Conservation (phyloP, 2,113 vertebrate species). For the Petaurus breviceps region DNA sequence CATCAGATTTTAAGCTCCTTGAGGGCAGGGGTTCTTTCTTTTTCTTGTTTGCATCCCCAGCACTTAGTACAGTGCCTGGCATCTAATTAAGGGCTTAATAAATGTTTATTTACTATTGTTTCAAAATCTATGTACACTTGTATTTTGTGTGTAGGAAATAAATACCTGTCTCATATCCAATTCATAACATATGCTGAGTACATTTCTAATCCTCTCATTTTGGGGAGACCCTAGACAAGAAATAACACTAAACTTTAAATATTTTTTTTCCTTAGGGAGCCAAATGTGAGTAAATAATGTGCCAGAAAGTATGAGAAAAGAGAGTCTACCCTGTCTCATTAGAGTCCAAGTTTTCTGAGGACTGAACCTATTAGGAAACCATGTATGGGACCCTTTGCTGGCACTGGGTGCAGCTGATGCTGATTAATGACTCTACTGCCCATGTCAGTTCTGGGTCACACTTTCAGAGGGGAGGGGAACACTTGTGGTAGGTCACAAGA, state of each 20-base stretch:
- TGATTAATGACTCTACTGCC: background rate
- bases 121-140: background rate
- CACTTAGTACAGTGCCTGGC: background rate
- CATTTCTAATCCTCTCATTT: background rate
- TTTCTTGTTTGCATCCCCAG: background rate
- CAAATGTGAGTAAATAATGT: background rate
- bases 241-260: background rate
- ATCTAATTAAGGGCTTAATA: background rate
- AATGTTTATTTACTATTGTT: background rate
- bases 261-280: background rate
- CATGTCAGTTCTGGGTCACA: background rate
- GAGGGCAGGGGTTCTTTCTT: background rate
- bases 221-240: too few relatives aligned
- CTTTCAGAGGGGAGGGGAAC: background rate
- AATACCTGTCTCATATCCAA: background rate
- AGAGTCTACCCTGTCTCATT: background rate
- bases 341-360: background rate
- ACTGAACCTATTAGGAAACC: background rate
- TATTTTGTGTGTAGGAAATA: background rate
- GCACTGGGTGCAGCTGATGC: background rate
- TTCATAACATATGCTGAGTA: background rate
- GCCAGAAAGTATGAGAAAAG: background rate
- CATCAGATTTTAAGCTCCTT: background rate
- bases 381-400: background rate
- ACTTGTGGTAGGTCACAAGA: background rate